A percentile compares a stretch with the other conserved stretches of the same genome.
phyloP scores from a whole-genome alignment of 2,113 vertebrate species.

The Sprattus sprattus region DNA sequence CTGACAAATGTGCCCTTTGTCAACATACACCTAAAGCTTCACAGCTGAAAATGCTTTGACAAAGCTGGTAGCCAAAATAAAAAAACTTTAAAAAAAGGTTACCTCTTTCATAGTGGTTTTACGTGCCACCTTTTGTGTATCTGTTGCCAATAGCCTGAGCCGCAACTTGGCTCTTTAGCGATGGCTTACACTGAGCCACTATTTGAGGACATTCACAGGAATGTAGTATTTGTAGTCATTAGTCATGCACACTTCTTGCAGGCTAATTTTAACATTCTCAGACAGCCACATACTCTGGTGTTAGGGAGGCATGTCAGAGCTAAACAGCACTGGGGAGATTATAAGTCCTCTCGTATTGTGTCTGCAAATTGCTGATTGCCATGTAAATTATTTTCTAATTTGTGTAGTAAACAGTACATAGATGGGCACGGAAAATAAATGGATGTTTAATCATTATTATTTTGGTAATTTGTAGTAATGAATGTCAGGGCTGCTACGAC shows the following conservation, averaged over 20 bases:
- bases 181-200: neutral
- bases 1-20: neutral
- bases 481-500: slow-evolving; percentile 64
- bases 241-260: neutral
- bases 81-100: neutral
- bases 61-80: neutral
- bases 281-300: neutral
- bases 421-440: slow-evolving; percentile 58
- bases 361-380: slow-evolving; percentile 51
- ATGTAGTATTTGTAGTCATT: neutral
- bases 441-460: slow-evolving; percentile 72
- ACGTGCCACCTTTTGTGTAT: neutral
- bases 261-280: slow-evolving; percentile 14
- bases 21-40: neutral
- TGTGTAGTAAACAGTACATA: slow-evolving; percentile 53
- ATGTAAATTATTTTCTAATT: slow-evolving; percentile 52
- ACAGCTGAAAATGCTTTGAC: neutral
- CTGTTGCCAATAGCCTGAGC: neutral
- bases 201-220: neutral
- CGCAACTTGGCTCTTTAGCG: neutral
- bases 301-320: neutral
- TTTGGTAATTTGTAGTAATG: slow-evolving; percentile 72
- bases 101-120: neutral
- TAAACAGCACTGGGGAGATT: slow-evolving; percentile 42
- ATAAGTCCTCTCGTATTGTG: slow-evolving; percentile 42